These are phyloP conservation scores for Grantiella picta DNA, from an alignment of 2,113 vertebrate genomes.

Conservation along the genomic window DNA sequence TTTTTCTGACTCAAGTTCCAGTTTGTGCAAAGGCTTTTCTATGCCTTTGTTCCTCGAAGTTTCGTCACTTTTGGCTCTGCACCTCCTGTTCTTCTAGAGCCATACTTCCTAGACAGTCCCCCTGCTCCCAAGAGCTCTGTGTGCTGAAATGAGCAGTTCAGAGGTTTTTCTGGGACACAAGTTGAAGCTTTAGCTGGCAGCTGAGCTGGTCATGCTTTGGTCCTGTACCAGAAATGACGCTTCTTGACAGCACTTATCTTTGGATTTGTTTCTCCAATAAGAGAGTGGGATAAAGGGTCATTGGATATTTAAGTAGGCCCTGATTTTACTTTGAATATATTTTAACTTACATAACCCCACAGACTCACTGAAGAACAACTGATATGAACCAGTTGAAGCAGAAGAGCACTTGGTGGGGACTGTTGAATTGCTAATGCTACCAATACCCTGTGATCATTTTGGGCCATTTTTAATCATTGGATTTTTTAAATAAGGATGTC, in stretches of 20 bases:
- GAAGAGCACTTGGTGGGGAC: not conserved
- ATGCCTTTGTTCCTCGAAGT: not conserved
- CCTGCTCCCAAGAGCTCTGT: not conserved
- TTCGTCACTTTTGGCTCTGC: not conserved
- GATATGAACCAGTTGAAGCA: not conserved
- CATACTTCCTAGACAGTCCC: not conserved
- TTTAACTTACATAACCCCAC: not conserved
- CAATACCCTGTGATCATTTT: not conserved
- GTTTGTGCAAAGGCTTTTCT: not conserved
- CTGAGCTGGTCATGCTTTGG: not conserved
- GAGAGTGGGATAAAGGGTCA: not conserved
- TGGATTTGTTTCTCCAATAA: not conserved
- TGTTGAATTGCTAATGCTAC: not conserved
- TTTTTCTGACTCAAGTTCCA: not conserved
- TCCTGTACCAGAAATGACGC: not conserved
- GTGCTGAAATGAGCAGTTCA: not conserved
- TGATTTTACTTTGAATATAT: not conserved
- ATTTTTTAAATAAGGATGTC: not conserved
- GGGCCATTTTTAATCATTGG: not conserved
- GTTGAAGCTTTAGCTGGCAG: not conserved
- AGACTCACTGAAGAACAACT: not conserved
- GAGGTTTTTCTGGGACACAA: rapidly evolving
- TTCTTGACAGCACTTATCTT: not conserved
- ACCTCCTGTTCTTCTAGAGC: not conserved
- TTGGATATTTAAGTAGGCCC: not conserved